phyloP scores from a whole-genome alignment of 1,140 invertebrate genomes.

The Drosophila albomicans region DNA sequence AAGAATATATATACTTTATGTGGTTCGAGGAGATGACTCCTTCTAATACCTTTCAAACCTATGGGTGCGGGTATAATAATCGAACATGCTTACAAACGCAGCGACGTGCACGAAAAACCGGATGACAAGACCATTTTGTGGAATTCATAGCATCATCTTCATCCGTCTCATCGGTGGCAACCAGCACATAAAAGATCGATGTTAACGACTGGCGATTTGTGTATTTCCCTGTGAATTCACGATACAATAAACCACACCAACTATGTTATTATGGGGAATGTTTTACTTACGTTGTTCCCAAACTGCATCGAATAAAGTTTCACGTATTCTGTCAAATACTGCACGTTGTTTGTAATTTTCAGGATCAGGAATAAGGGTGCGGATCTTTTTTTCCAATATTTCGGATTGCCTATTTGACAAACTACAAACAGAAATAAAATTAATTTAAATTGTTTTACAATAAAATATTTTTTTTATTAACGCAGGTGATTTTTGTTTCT shows the following conservation, averaged over 20 bases:
- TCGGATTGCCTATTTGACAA: constrained; percentile 40
- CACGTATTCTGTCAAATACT: constrained; percentile 33
- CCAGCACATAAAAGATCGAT: constrained; percentile 72
- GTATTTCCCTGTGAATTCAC: constrained; percentile 64
- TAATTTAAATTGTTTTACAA: too few species aligned
- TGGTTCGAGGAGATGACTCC: too few species aligned
- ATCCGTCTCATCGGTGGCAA: constrained; percentile 49
- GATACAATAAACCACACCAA: background rate
- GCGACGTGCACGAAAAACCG: constrained; percentile 69
- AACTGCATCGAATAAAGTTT: constrained; percentile 58
- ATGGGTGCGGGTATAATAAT: background rate
- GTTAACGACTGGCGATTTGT: constrained; percentile 66
- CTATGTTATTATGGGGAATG: too few species aligned
- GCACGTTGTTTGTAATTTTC: constrained; percentile 10
- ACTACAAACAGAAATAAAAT: constrained; percentile 23
- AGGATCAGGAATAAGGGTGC: constrained; percentile 42
- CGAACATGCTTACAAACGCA: constrained; percentile 60
- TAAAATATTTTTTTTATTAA: too few species aligned
- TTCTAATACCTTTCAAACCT: too few species aligned
- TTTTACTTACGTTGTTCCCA: constrained; percentile 69
- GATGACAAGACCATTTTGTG: constrained; percentile 61
- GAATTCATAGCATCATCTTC: constrained; percentile 37
- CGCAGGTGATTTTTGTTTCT: too few species aligned
- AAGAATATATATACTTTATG: too few species aligned
- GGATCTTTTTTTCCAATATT: constrained; percentile 40